phyloP scores from a whole-genome alignment of 2,888 invertebrate genomes.

The Ophion costatus region DNA sequence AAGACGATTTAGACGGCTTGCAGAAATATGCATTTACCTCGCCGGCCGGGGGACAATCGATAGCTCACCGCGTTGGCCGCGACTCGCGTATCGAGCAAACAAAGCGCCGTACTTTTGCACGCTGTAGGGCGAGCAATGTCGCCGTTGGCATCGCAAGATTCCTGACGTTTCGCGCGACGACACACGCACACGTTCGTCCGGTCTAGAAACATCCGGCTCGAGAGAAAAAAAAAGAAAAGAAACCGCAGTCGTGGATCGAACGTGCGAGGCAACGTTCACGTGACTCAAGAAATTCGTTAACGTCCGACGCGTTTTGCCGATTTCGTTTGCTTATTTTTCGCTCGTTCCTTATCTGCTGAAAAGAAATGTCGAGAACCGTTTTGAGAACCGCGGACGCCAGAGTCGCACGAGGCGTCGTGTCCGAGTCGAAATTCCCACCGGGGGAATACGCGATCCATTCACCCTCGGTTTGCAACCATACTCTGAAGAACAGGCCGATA shows the following conservation, averaged over 20 bases:
- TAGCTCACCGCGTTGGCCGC: slow-evolving; percentile 32
- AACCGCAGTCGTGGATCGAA: slow-evolving; percentile 2
- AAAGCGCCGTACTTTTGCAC: slow-evolving; percentile 61
- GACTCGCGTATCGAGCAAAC: slow-evolving; percentile 76
- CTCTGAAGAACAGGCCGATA: slow-evolving; percentile 67
- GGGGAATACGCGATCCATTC: slow-evolving; percentile 69
- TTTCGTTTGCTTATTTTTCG: not conserved
- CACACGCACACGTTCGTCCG: not conserved
- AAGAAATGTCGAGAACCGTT: slow-evolving; percentile 52
- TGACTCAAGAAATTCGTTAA: not conserved
- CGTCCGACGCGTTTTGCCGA: not conserved
- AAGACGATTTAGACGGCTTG: too few species aligned
- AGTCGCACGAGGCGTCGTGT: slow-evolving; percentile 10
- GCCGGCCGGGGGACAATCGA: not conserved
- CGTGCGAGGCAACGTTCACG: slow-evolving; percentile 1
- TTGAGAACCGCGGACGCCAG: slow-evolving; percentile 33
- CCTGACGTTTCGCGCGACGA: not conserved
- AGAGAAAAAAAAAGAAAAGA: not conserved
- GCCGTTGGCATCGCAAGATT: slow-evolving; percentile 43
- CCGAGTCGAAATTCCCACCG: slow-evolving; percentile 63
- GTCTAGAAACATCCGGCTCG: not conserved
- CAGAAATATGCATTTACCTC: not conserved
- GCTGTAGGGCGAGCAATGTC: slow-evolving; percentile 41
- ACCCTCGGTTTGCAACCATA: slow-evolving; percentile 64
- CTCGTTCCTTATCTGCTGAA: too few species aligned